phyloP scores from a whole-genome alignment of 2,113 vertebrate genomes.

The Nesogale talazaci region DNA sequence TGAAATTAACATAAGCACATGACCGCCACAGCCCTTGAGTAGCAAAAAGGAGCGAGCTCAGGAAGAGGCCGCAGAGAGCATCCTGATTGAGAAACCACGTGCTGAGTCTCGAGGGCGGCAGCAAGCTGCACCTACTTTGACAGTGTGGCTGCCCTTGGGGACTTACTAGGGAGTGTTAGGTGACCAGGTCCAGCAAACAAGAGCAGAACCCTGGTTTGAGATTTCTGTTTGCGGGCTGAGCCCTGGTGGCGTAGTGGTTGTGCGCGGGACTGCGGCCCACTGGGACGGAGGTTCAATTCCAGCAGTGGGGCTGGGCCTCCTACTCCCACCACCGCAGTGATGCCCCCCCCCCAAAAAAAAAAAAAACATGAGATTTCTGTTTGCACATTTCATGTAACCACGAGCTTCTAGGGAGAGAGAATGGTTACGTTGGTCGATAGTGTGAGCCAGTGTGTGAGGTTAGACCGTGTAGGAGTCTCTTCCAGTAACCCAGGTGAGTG shows the following conservation, averaged over 20 bases:
- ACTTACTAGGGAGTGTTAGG: not conserved
- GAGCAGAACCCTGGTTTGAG: not conserved
- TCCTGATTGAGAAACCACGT: not conserved
- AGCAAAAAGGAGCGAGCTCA: not conserved
- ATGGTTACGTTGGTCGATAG: not conserved
- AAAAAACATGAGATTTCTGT: not conserved
- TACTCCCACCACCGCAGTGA: too few relatives aligned
- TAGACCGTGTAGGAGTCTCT: not conserved
- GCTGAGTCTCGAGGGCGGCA: not conserved
- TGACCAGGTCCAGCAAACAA: not conserved
- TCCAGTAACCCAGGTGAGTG: not conserved
- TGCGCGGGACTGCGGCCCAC: too few relatives aligned
- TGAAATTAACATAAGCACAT: too few relatives aligned
- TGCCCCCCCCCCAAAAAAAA: too few relatives aligned
- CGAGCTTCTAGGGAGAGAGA: conserved; percentile 10
- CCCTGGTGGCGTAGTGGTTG: too few relatives aligned
- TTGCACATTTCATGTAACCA: not conserved
- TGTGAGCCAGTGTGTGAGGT: not conserved
- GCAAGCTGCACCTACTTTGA: not conserved
- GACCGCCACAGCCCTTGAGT: too few relatives aligned
- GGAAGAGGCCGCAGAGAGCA: too few relatives aligned
- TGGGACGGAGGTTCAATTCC: too few relatives aligned
- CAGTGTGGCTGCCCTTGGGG: not conserved
- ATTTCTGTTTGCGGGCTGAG: not conserved
- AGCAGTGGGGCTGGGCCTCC: too few relatives aligned